Evolutionary conservation across 2,888 invertebrate genomes (phyloP), one percentile per base, ranked within the genome.

Genomic region (Taphrorychus bicolor): DNA sequence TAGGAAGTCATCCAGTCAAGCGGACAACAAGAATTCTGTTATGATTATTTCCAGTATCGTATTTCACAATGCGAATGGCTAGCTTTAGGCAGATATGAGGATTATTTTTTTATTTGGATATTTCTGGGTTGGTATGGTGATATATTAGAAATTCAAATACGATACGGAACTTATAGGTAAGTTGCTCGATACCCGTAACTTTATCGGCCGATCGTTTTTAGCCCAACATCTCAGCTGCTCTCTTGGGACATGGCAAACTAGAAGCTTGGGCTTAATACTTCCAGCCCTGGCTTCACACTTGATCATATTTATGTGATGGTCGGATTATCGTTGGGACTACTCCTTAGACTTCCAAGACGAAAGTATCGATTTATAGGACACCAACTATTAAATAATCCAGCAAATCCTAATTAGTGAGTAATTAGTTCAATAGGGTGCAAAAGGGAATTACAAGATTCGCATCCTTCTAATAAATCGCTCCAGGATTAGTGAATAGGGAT

Each of bases 241-340:
- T 77, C 78, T 76, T 72, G 79, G 78, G 80, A 80, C 78, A 75
- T 73, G 76, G 77, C 79, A 81, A 83, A 82, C 82, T 83, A 77
- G 83, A 83, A 83, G 82, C 82, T 78, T n/a, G 71, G 80, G 82
- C 82, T 83, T 82, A 82, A 77, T 79, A 79, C 80, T 82, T 79
- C 79, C 80, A 79, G 80, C 79, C 80, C 81, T 77, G 80, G 82
- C 80, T 82, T 82, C 82, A 82, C 82, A 82, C 82, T 82, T 81
- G 83, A 83, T 83, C 82, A 83, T 83, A 83, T 83, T 83, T 83
- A 83, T 83, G 83, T 82, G 82, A 82, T 82, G 82, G 80, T 79
- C 78, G 82, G 82, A 83, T 83, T 83, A 83, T 82, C 82, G 81
- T 42, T 24, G 60, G 59, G 66, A 58, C 66, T 80, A 77, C 80